Evolutionary conservation across 2,888 invertebrate genomes (phyloP).

Genomic region (Scaeva pyrastri): DNA sequence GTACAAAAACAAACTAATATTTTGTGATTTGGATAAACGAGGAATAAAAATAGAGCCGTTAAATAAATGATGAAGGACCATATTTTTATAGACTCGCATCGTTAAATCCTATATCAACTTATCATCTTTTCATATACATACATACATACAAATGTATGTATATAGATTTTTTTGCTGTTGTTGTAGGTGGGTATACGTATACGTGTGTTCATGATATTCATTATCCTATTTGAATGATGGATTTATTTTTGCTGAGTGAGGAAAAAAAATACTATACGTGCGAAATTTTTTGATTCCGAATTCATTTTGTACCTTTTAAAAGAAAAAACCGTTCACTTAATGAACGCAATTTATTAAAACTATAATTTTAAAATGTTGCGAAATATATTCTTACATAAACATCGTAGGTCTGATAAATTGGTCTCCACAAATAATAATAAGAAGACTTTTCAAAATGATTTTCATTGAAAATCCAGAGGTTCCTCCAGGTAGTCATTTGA

Average conservation of each 20-base stretch:
- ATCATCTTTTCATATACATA: conserved; percentile 8
- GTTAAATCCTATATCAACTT: conserved; percentile 2
- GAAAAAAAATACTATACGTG: neutral
- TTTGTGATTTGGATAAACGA: conserved; percentile 24
- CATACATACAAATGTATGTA: neutral
- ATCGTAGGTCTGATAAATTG: too few relatives aligned
- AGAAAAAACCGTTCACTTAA: too few relatives aligned
- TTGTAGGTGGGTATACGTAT: neutral
- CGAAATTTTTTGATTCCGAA: neutral
- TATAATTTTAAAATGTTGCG: too few relatives aligned
- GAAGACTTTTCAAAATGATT: too few relatives aligned
- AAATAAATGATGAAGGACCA: conserved; percentile 17
- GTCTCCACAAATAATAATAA: too few relatives aligned
- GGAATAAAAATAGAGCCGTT: conserved; percentile 15
- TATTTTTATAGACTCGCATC: conserved; percentile 1
- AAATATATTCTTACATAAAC: too few relatives aligned
- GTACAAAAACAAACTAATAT: conserved; percentile 8
- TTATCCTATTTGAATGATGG: conserved; percentile 1
- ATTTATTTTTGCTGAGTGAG: neutral
- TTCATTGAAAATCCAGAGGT: too few relatives aligned
- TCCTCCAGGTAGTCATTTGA: too few relatives aligned
- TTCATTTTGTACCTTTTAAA: neutral
- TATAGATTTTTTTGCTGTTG: neutral
- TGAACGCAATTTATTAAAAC: too few relatives aligned
- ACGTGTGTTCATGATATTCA: neutral